These are phyloP conservation scores for Octodonta nipae DNA, from an alignment of 2,888 invertebrate genomes.

Conservation along the genomic window DNA sequence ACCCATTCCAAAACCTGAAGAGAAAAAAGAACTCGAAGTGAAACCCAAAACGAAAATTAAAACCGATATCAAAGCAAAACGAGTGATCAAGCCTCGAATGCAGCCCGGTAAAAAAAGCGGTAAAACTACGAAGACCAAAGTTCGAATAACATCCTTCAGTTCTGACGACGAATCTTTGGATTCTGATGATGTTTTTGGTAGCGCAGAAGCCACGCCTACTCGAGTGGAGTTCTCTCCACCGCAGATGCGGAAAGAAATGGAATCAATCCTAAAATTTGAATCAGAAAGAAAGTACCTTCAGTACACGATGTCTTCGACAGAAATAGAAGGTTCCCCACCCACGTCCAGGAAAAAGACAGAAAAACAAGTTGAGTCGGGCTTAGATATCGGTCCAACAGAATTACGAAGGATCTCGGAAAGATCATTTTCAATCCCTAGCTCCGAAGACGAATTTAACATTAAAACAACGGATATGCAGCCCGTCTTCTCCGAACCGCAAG, in stretches of 20 bases:
- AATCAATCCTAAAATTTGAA: conserved; percentile 58
- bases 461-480: conserved; percentile 41
- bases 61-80: conserved; percentile 48
- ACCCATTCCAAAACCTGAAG: conserved; percentile 9
- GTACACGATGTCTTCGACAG: conserved; percentile 57
- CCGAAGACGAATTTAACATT: conserved; percentile 56
- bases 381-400: conserved; percentile 53
- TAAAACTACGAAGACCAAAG: conserved; percentile 51
- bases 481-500: conserved; percentile 29
- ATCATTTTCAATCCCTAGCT: conserved; percentile 62
- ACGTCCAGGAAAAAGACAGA: conserved; percentile 58
- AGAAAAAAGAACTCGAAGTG: conserved; percentile 23
- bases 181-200: conserved; percentile 65
- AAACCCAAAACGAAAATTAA: conserved; percentile 41
- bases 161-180: conserved; percentile 65
- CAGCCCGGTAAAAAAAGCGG: conserved; percentile 48
- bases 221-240: conserved; percentile 62
- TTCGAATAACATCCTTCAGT: conserved; percentile 61
- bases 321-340: conserved; percentile 64
- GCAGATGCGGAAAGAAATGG: conserved; percentile 61
- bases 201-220: conserved; percentile 58
- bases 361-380: conserved; percentile 42
- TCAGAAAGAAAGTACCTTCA: conserved; percentile 51
- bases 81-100: conserved; percentile 48
- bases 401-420: conserved; percentile 58